These are phyloP conservation scores for Mesembrinibis cayennensis DNA, from an alignment of 2,113 vertebrate genomes.

Conservation along the genomic window DNA sequence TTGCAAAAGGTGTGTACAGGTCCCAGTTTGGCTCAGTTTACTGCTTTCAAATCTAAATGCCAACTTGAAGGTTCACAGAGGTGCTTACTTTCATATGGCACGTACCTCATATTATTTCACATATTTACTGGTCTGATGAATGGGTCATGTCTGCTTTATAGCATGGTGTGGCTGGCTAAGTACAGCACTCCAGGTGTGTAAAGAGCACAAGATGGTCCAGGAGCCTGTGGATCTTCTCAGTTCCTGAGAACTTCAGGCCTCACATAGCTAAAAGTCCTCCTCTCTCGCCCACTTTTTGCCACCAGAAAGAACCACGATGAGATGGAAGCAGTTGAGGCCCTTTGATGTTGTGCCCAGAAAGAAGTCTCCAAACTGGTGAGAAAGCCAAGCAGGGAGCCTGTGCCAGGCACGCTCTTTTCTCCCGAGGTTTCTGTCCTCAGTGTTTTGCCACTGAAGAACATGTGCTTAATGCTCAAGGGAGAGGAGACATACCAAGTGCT, in stretches of 20 bases:
- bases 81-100: neutral
- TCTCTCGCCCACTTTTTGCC: neutral
- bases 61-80: neutral
- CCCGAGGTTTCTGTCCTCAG: neutral
- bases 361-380: neutral
- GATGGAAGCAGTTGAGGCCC: neutral
- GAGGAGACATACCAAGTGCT: neutral
- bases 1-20: neutral
- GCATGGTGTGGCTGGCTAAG: neutral
- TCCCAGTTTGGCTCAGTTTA: neutral
- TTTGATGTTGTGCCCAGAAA: neutral
- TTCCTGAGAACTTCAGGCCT: neutral
- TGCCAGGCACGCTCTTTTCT: neutral
- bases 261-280: neutral
- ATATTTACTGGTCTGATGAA: neutral
- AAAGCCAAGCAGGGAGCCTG: neutral
- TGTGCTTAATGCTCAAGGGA: neutral
- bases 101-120: neutral
- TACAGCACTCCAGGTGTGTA: neutral
- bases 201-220: neutral
- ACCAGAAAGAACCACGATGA: fast-evolving
- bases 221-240: neutral
- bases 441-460: neutral
- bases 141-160: neutral
- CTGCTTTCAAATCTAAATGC: neutral